Evolutionary conservation across 2,113 vertebrate genomes (phyloP).

Genomic region (Equus przewalskii): DNA sequence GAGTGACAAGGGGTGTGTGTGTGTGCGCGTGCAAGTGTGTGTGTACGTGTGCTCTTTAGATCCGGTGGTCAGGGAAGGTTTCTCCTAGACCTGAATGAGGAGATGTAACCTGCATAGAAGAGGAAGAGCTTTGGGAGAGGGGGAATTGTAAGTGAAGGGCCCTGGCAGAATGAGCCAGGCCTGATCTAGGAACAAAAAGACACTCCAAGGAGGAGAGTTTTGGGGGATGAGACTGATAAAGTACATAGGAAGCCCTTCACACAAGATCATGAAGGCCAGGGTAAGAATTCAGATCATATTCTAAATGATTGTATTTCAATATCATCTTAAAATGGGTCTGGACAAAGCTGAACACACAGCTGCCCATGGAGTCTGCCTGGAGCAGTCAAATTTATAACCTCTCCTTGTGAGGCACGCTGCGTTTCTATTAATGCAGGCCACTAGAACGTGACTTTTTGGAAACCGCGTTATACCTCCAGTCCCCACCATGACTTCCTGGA

Average conservation of each 20-base stretch:
- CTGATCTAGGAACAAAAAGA: neutral
- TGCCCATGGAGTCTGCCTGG: neutral
- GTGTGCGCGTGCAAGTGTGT: fast-evolving
- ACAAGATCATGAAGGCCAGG: neutral
- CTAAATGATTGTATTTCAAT: neutral
- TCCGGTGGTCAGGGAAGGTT: neutral
- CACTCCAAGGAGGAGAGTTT: neutral
- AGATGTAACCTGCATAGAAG: neutral
- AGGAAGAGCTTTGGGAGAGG: neutral
- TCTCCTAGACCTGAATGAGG: neutral
- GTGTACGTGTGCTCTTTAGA: neutral
- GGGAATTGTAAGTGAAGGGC: neutral
- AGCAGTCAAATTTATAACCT: neutral
- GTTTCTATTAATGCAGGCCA: neutral
- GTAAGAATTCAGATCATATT: neutral
- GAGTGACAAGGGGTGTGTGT: neutral
- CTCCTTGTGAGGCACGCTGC: neutral
- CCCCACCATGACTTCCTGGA: neutral
- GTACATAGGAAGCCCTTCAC: neutral
- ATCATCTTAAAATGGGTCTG: neutral
- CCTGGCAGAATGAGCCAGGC: neutral
- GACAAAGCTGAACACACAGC: neutral
- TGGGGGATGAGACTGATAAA: neutral
- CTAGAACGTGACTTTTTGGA: neutral
- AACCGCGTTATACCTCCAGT: neutral